Evolutionary conservation across 2,888 invertebrate species (phyloP).

Genomic region (Holacanthella duospinosa): DNA sequence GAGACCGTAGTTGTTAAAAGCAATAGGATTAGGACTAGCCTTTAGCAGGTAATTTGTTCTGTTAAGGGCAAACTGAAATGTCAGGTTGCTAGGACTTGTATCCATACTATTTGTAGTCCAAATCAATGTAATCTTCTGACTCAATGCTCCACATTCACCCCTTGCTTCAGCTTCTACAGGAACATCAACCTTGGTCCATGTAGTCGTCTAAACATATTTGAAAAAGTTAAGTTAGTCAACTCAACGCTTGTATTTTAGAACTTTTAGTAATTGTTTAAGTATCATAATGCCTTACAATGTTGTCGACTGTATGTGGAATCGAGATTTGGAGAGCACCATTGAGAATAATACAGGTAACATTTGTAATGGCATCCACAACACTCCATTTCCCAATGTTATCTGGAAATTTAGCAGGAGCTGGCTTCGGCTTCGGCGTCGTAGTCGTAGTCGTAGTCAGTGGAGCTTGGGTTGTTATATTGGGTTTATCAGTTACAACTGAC

Average conservation of each 20-base stretch:
- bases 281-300: not conserved
- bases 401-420: constrained; percentile 40
- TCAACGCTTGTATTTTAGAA: no score
- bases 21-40: not conserved
- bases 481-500: no score
- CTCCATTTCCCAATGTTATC: constrained; percentile 46
- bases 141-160: constrained; percentile 43
- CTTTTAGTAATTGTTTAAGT: no score
- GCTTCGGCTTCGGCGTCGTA: constrained; percentile 21
- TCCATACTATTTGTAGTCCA: constrained; percentile 41
- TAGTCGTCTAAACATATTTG: not conserved
- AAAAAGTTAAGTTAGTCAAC: no score
- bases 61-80: constrained; percentile 44
- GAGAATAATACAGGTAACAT: constrained; percentile 54
- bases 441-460: constrained; percentile 24
- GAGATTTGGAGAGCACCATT: constrained; percentile 58
- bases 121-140: constrained; percentile 41
- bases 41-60: constrained; percentile 38
- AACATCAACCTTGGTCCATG: constrained; percentile 13
- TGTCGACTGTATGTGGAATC: constrained; percentile 44
- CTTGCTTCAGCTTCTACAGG: constrained; percentile 40
- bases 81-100: constrained; percentile 40
- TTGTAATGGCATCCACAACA: constrained; percentile 41
- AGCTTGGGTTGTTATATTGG: not conserved
- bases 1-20: not conserved